phyloP scores from a whole-genome alignment of 2,797 vertebrate genomes.

The Bovichtus variegatus region DNA sequence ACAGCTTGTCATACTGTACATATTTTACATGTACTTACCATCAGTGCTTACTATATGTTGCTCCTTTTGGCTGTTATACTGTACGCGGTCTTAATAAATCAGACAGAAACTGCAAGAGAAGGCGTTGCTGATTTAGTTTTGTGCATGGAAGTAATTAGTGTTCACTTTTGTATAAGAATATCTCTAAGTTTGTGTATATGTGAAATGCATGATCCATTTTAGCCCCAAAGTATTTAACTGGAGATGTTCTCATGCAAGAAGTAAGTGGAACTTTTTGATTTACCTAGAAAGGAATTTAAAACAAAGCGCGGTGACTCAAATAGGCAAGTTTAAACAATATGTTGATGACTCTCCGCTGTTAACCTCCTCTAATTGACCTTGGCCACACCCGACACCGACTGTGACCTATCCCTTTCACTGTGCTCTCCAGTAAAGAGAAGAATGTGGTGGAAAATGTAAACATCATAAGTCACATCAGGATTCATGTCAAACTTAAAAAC shows the following conservation, averaged over 20 bases:
- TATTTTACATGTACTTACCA: no score
- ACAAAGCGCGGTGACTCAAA: conserved; percentile 56
- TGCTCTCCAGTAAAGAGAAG: conserved; percentile 22
- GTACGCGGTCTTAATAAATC: background rate
- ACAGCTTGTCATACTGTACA: conserved; percentile 1
- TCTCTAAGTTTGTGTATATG: background rate
- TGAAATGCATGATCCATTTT: background rate
- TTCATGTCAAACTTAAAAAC: conserved; percentile 47
- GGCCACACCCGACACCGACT: conserved; percentile 56
- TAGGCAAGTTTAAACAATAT: conserved; percentile 74
- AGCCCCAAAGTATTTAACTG: background rate
- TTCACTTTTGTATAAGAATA: background rate
- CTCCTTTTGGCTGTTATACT: background rate
- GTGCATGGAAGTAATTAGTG: background rate
- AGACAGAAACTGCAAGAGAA: background rate
- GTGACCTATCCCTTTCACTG: conserved; percentile 27
- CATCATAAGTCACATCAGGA: conserved; percentile 68
- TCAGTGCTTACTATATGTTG: background rate
- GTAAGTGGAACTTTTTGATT: background rate
- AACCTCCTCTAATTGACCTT: conserved; percentile 48
- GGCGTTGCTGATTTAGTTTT: background rate
- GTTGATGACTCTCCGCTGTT: conserved; percentile 50
- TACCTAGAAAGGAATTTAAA: conserved; percentile 32
- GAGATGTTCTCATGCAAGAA: conserved; percentile 4
- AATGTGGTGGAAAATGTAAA: conserved; percentile 74